phyloP scores from a whole-genome alignment of 2,888 invertebrate species.

The Standfussiana lucernea region DNA sequence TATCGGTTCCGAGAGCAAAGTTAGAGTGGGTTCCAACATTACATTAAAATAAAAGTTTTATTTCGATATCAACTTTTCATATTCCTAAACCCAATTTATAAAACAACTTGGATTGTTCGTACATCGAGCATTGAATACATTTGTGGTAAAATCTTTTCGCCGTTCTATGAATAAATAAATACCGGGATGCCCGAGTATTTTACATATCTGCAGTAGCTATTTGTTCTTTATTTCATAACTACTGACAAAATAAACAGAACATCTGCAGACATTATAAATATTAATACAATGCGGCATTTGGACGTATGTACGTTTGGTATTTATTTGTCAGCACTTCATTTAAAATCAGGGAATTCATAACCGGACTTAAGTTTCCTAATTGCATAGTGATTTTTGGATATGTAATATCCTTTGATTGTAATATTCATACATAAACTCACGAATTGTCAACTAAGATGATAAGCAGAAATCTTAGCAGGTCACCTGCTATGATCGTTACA shows the following conservation, averaged over 20 bases:
- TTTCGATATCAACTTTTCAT: slow-evolving; percentile 45
- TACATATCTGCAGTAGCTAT: slow-evolving; percentile 12
- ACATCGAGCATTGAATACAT: slow-evolving; percentile 25
- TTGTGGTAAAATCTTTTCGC: slow-evolving; percentile 19
- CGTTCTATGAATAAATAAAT: slow-evolving; percentile 20
- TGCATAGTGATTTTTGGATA: too few species aligned
- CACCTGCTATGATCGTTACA: too few species aligned
- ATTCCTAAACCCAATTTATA: slow-evolving; percentile 43
- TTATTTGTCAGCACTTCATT: neutral
- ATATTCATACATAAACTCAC: neutral
- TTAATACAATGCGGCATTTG: slow-evolving; percentile 21
- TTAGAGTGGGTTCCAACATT: slow-evolving; percentile 36
- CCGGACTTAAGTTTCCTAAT: too few species aligned
- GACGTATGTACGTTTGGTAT: neutral
- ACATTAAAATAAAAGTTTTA: slow-evolving; percentile 51
- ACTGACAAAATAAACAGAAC: neutral
- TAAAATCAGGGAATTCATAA: neutral
- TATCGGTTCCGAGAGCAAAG: slow-evolving; percentile 12
- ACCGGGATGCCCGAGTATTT: neutral
- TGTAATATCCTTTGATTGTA: neutral
- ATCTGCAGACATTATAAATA: slow-evolving; percentile 13
- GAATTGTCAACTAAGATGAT: neutral
- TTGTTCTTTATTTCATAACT: slow-evolving; percentile 22
- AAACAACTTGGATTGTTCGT: slow-evolving; percentile 36
- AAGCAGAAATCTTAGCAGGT: neutral